Conservation (phyloP, 2,888 invertebrate species). For the Laspeyria flexula region DNA sequence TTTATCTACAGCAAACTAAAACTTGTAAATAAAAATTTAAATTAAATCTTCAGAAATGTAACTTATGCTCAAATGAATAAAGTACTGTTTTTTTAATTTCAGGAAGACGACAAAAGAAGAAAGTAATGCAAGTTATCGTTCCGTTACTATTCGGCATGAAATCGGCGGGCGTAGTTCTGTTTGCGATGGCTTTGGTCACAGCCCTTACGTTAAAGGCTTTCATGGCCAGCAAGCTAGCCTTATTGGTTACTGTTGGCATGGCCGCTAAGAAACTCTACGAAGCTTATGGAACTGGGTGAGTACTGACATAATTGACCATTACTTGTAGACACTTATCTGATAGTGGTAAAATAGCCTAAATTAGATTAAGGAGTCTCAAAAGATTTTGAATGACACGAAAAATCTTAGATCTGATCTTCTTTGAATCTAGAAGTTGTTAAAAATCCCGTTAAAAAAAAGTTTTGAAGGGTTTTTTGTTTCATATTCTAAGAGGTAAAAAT, state of each 20-base stretch:
- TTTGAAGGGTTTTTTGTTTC: no score
- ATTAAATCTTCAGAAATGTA: no score
- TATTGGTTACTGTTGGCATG: slow-evolving; percentile 87
- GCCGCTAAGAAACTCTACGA: slow-evolving; percentile 87
- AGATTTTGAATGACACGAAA: no score
- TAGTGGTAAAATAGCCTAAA: no score
- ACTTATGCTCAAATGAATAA: not conserved
- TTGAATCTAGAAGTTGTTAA: no score
- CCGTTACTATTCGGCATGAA: slow-evolving; percentile 90
- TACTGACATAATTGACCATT: no score
- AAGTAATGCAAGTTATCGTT: slow-evolving; percentile 87
- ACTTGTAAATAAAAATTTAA: no score
- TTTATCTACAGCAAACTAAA: no score
- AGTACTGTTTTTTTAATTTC: slow-evolving; percentile 1
- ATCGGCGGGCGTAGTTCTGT: slow-evolving; percentile 87
- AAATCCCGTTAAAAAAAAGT: no score
- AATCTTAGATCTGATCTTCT: no score
- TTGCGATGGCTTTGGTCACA: slow-evolving; percentile 87
- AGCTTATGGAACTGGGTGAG: slow-evolving; percentile 81
- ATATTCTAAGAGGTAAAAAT: no score
- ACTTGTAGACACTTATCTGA: no score
- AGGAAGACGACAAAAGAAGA: slow-evolving; percentile 83
- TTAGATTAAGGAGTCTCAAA: not conserved
- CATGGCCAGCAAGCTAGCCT: slow-evolving; percentile 89
- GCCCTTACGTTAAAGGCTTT: slow-evolving; percentile 89